Evolutionary conservation across 2,797 vertebrate genomes (phyloP), one percentile per base, ranked within the genome.

Genomic region (Amniataba percoides): DNA sequence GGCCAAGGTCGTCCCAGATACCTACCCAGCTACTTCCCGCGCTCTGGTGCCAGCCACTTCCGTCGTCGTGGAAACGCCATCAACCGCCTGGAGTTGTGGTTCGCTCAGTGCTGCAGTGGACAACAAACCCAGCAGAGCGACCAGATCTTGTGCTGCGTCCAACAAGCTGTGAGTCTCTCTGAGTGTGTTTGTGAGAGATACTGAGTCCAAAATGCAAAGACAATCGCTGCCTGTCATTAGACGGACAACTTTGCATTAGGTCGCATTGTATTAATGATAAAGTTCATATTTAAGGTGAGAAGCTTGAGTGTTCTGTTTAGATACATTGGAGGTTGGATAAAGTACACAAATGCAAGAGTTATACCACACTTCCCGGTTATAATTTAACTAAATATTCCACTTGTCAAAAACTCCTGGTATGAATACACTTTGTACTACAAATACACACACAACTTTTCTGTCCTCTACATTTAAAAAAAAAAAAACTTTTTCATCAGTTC

Each of bases 71-170:
- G 90, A 57, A 69, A 74, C 0, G 84, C 93, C 74, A 69, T 95
- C 53, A 94, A 95, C 85, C 81, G 86, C 0, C 19, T 95, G 49
- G 94, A 95, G 89, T 84, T 75, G 0, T 93, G 90, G 93, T 94
- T 72, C 80, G 21, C 12, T 12, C 7, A 55, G 31, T 95, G 95
- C 82, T 95, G 95, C 81, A 39, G 31, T n/a, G 74, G 21, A 34
- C 43, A 48, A 1, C 25, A 6, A 2, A 60, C 72, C 5, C 36
- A 67, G 27, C 9, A 66, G n/a, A 59, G 25, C 16, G 1, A 1
- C 13, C 52, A 74, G 63, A 77, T 78, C 46, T 88, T 95, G 58
- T 93, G 93, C 88, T 95, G 95, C 9, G 5, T 81, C 6, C 18
- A 82, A 23, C 92, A 94, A 75, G 93, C 91, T 18, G 94, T 95